Evolutionary conservation across 2,797 vertebrate genomes (phyloP), one percentile per base, ranked within the genome.

Genomic region (Emydoidea blandingii): DNA sequence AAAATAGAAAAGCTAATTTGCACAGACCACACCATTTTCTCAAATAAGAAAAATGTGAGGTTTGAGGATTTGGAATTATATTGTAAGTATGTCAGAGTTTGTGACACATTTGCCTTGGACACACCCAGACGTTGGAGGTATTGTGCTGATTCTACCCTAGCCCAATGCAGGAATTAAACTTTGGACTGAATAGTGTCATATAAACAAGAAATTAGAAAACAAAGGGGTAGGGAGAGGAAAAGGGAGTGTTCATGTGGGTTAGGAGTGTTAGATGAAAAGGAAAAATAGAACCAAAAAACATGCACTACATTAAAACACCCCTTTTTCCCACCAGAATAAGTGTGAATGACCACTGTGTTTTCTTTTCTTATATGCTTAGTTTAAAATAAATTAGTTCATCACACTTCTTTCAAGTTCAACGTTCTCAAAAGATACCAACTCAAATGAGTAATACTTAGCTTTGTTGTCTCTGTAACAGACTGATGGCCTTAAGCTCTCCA

Each of bases 401-500:
- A 94, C 79, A 59, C 19, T 95, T 96, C 96, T 96, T 94, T 94
- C 90, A 96, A 53, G 65, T 97, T 96, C 93, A 96, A 94, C 83
- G 90, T 85, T 87, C 97, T 94, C 82, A 93, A 86, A 94, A 97
- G 86, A 84, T 72, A 87, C 68, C 86, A 94, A 81, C 62, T 93
- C 29, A 84, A 96, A 95, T 96, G 83, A 97, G 91, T 96, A 97
- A 92, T 90, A 93, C 82, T 89, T 94, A 86, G 57, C 80, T 97
- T 95, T 96, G 91, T 92, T 91, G 90, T 93, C 90, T 96, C 93
- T 83, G 62, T 94, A 95, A 94, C 44, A 96, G 94, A 96, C 95
- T 95, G 89, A 97, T 95, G 50, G 81, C 90, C 96, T 97, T 94
- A 94, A 97, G 90, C 92, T 96, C 97, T 98, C 95, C 95, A 93